These are phyloP conservation scores for Asteroscopus sphinx DNA, from an alignment of 2,888 invertebrate species.

Conservation along the genomic window DNA sequence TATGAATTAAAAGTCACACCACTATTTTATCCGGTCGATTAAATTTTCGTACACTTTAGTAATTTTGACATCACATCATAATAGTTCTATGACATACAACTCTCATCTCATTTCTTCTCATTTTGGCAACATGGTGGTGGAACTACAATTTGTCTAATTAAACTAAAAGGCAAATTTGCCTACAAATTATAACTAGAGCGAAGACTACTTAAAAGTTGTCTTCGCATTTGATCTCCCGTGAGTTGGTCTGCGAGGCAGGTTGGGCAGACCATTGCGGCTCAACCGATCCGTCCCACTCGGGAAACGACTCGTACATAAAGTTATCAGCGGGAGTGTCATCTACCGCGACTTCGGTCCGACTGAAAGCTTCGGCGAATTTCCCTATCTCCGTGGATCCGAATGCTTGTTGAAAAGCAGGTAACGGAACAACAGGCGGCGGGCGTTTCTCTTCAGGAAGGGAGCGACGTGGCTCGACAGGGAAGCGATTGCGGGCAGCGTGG, in stretches of 20 bases:
- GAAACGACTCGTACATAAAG: constrained; percentile 80
- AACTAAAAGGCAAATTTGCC: constrained; percentile 81
- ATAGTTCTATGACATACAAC: constrained; percentile 80
- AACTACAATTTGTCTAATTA: constrained; percentile 85
- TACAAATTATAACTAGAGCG: constrained; percentile 75
- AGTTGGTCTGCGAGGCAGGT: constrained; percentile 73
- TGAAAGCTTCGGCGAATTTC: constrained; percentile 94
- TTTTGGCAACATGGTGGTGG: constrained; percentile 89
- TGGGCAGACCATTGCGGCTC: constrained; percentile 83
- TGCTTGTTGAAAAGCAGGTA: constrained; percentile 95
- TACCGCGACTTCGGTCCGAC: constrained; percentile 88
- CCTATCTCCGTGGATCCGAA: constrained; percentile 96
- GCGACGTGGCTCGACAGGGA: constrained; percentile 66
- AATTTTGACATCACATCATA: constrained; percentile 85
- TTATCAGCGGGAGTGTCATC: constrained; percentile 78
- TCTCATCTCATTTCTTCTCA: constrained; percentile 79
- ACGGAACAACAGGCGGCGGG: constrained; percentile 88
- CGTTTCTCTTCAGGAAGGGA: constrained; percentile 78
- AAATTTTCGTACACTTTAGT: constrained; percentile 79
- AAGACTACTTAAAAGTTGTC: constrained; percentile 80
- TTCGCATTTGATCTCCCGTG: constrained; percentile 86
- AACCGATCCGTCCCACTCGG: constrained; percentile 81
- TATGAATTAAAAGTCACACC: constrained; percentile 86
- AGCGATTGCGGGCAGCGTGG: constrained; percentile 66
- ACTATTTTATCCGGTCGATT: constrained; percentile 78